phyloP scores from a whole-genome alignment of 2,113 vertebrate genomes.

The Oophaga pumilio region DNA sequence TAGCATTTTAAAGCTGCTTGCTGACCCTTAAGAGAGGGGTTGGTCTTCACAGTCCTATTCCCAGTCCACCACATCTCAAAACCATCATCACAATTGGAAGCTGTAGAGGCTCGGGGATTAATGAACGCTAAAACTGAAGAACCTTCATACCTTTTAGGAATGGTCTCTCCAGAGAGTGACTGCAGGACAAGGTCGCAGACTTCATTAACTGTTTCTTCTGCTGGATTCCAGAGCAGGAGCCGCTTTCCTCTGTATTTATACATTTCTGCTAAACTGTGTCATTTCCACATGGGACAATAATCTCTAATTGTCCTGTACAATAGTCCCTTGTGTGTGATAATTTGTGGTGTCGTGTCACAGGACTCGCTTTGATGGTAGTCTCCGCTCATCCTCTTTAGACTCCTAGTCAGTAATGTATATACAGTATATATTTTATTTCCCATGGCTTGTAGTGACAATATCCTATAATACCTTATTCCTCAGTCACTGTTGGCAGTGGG shows the following conservation, averaged over 20 bases:
- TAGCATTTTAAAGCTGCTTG: slow-evolving; percentile 57
- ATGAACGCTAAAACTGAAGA: slow-evolving; percentile 55
- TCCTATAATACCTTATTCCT: background rate
- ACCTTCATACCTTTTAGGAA: slow-evolving; percentile 45
- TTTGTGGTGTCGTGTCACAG: background rate
- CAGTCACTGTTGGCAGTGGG: background rate
- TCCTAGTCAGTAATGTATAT: background rate
- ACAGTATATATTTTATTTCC: background rate
- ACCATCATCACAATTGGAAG: slow-evolving; percentile 45
- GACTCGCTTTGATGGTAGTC: background rate
- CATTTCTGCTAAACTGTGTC: background rate
- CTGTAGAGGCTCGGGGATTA: slow-evolving; percentile 44
- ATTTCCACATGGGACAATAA: background rate
- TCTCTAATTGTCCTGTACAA: background rate
- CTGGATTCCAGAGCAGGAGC: background rate
- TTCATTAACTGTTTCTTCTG: slow-evolving; percentile 5
- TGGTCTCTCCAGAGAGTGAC: slow-evolving; percentile 22
- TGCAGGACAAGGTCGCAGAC: background rate
- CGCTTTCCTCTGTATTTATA: background rate
- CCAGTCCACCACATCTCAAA: slow-evolving; percentile 48
- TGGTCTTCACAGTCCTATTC: slow-evolving; percentile 44
- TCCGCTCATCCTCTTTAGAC: background rate
- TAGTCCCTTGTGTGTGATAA: background rate
- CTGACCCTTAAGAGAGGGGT: slow-evolving; percentile 53
- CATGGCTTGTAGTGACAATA: background rate